Evolutionary conservation across 2,888 invertebrate genomes (phyloP), one percentile per base, ranked within the genome.

Genomic region (Ashinkailepas kermadecensis): DNA sequence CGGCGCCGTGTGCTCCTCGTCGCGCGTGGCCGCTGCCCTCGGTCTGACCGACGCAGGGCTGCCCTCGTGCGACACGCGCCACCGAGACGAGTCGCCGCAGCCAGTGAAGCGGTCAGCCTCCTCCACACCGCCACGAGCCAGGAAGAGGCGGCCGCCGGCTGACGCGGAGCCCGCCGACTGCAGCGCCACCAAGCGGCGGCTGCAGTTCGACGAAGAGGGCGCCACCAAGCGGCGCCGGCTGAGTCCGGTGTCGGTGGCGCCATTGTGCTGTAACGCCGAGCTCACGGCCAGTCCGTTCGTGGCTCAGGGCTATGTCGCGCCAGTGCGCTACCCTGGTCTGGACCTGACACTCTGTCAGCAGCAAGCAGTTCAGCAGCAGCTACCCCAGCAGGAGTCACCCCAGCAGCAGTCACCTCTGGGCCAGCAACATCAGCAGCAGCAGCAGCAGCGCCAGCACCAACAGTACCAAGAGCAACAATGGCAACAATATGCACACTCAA

Each of bases 141-240:
- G 39, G 54, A 74, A 74, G 21, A 54, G 74, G 10, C 74, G 74
- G 21, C 18, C 54, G 10, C 82, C 82, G 67, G 70, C 78, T 23
- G 80, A 81, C 12, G 83, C 81, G 81, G 62, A 85, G 81, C 81
- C 86, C 83, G 83, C 86, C 86, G 81, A 74, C 2, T 9, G 74
- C 18, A 54, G 74, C 74, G 54, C 74, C 74, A 56, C 54, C 74
- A 74, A 74, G 74, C 74, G 74, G 74, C 18, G 74, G 21, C 74
- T 74, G 21, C 74, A 74, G 74, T 74, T 74, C 15, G 54, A 70
- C 39, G 65, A 70, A 25, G 74, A 74, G 54, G 74, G 74, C 74
- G 74, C 74, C 56, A 74, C 74, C 21, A 56, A 56, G 74, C 74
- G 74, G 21, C 21, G 18, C 12, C 74, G 74, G 10, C 54, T 15